Percentiles rank a stretch among this genome's conserved stretches.
Evolutionary conservation across 2,797 vertebrate species (phyloP).

Genomic region (Scyliorhinus canicula): DNA sequence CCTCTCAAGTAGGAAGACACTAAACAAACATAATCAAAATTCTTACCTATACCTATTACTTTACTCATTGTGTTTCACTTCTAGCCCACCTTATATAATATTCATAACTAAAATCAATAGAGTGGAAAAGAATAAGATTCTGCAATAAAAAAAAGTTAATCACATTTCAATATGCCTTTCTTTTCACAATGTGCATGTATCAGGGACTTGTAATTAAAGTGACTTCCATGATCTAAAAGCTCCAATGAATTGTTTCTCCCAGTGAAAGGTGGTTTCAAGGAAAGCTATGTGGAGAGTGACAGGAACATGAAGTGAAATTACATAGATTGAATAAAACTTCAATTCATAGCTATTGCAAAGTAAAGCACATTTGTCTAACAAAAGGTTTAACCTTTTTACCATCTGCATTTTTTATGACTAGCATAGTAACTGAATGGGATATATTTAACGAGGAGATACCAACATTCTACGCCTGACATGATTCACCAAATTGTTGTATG

Average conservation of each 20-base stretch:
- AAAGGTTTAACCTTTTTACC: slow-evolving; percentile 23
- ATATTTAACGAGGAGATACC: slow-evolving; percentile 3
- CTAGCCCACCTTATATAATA: background rate
- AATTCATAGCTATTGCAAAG: slow-evolving; percentile 28
- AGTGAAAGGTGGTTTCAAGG: slow-evolving; percentile 6
- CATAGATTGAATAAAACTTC: slow-evolving; percentile 3
- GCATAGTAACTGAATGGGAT: background rate
- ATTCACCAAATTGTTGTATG: background rate
- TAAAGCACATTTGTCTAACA: slow-evolving; percentile 35
- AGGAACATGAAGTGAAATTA: slow-evolving; percentile 33
- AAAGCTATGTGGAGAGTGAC: slow-evolving; percentile 16
- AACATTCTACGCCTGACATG: background rate
- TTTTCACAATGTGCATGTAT: background rate
- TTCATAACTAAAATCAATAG: slow-evolving; percentile 11
- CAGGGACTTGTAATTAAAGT: background rate
- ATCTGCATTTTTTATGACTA: slow-evolving; percentile 35
- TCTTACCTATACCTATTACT: background rate
- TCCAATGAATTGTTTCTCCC: background rate
- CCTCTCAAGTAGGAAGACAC: background rate
- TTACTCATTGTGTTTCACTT: slow-evolving; percentile 9
- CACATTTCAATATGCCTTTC: background rate
- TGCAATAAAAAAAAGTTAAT: slow-evolving; percentile 5
- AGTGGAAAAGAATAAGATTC: background rate
- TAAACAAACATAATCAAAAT: slow-evolving; percentile 11
- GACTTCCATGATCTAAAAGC: slow-evolving; percentile 10